phyloP scores from a whole-genome alignment of 2,113 vertebrate species.

The Vireo altiloquus region DNA sequence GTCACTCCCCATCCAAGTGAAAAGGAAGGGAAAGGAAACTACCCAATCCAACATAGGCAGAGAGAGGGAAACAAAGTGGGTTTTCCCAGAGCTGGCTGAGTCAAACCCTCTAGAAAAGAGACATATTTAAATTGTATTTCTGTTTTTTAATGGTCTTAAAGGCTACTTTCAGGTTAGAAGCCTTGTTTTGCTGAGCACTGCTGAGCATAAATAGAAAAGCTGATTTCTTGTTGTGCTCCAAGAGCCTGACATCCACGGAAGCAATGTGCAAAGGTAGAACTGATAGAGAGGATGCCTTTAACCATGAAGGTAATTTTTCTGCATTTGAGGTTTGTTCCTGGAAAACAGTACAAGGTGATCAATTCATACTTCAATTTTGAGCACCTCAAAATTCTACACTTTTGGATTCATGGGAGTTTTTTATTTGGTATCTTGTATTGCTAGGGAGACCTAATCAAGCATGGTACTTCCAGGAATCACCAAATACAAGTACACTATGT shows the following conservation, averaged over 20 bases:
- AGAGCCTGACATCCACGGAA: not conserved
- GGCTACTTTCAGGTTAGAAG: not conserved
- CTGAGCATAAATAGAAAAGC: not conserved
- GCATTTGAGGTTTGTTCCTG: not conserved
- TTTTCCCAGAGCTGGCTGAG: not conserved
- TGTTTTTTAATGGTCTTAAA: not conserved
- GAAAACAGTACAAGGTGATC: not conserved
- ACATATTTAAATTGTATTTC: not conserved
- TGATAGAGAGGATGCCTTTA: not conserved
- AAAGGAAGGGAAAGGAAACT: not conserved
- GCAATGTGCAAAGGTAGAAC: not conserved
- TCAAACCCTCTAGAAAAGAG: not conserved
- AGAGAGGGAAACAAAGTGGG: not conserved
- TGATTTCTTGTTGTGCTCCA: not conserved
- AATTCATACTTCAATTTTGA: not conserved
- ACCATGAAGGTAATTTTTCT: not conserved
- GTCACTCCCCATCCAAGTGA: not conserved
- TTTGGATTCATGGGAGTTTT: not conserved
- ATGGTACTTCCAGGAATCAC: not conserved
- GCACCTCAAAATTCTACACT: not conserved
- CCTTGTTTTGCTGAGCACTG: not conserved
- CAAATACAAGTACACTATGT: not conserved
- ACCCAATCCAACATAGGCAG: not conserved
- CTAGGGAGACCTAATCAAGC: not conserved
- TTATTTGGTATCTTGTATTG: not conserved